A percentile compares a stretch with the other conserved stretches of the same genome.
Evolutionary conservation across 2,113 vertebrate genomes (phyloP).

Genomic region (Silurus glanis): DNA sequence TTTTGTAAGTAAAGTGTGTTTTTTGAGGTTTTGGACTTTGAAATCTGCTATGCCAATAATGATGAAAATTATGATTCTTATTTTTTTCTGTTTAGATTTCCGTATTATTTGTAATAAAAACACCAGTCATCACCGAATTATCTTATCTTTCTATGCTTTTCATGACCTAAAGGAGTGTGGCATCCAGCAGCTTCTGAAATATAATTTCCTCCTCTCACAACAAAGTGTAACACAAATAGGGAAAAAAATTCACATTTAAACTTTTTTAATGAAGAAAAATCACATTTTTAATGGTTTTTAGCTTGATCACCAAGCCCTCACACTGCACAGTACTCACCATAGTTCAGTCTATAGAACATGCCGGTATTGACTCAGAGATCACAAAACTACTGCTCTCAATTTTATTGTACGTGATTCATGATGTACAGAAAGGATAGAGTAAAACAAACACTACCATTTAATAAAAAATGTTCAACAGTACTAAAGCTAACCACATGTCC

Average conservation of each 20-base stretch:
- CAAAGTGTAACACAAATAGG: not conserved
- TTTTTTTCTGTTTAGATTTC: not conserved
- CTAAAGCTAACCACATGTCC: conserved; percentile 45
- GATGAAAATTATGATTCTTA: not conserved
- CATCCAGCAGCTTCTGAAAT: not conserved
- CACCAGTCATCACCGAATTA: not conserved
- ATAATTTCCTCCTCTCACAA: not conserved
- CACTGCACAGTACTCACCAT: not conserved
- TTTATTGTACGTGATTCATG: conserved; percentile 11
- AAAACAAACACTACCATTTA: conserved; percentile 21
- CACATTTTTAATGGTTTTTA: not conserved
- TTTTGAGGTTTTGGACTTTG: not conserved
- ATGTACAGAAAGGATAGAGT: conserved; percentile 29
- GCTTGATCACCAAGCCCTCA: conserved; percentile 4
- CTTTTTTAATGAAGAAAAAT: conserved; percentile 18
- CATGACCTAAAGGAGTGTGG: not conserved
- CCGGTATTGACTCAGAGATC: not conserved
- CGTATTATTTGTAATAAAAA: not conserved
- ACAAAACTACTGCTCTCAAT: not conserved
- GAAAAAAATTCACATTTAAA: not conserved
- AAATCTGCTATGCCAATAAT: not conserved
- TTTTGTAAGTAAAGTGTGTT: not conserved
- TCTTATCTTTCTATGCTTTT: not conserved
- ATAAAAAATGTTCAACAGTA: conserved; percentile 55
- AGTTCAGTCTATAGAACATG: not conserved